phyloP scores from a whole-genome alignment of 2,113 vertebrate species.

The Myotis lucifugus region DNA sequence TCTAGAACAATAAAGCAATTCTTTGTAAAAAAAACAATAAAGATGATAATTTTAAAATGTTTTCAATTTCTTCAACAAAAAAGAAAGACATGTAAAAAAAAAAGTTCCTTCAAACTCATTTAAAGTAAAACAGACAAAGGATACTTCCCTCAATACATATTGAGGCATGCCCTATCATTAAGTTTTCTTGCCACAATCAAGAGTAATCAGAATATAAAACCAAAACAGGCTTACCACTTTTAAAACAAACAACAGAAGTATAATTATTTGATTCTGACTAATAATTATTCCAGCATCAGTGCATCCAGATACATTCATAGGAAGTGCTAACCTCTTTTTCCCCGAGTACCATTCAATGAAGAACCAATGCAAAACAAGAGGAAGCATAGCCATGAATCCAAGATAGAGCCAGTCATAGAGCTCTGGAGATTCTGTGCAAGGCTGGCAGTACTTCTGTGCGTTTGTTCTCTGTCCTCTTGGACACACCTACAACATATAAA shows the following conservation, averaged over 20 bases:
- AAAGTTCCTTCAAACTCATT: background rate
- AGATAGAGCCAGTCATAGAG: conserved; percentile 98
- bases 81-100: background rate
- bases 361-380: conserved; percentile 97
- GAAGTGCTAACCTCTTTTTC: conserved; percentile 92
- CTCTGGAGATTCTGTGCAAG: conserved; percentile 90
- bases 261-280: conserved; percentile 28
- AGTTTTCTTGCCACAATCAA: conserved; percentile 28
- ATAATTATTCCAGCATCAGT: background rate
- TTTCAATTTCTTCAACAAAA: too few relatives aligned
- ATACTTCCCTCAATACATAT: background rate
- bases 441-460: conserved; percentile 91
- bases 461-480: conserved; percentile 94
- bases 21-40: background rate
- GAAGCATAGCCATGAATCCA: conserved; percentile 98
- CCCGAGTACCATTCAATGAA: conserved; percentile 99
- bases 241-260: background rate
- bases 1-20: conserved; percentile 36
- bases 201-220: conserved; percentile 16
- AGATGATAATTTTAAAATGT: background rate
- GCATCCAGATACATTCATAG: background rate
- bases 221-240: background rate
- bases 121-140: conserved; percentile 18
- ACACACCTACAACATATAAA: conserved; percentile 88
- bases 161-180: background rate